These are phyloP conservation scores for Cheilosia grossa DNA, from an alignment of 2,888 invertebrate genomes.

Conservation along the genomic window DNA sequence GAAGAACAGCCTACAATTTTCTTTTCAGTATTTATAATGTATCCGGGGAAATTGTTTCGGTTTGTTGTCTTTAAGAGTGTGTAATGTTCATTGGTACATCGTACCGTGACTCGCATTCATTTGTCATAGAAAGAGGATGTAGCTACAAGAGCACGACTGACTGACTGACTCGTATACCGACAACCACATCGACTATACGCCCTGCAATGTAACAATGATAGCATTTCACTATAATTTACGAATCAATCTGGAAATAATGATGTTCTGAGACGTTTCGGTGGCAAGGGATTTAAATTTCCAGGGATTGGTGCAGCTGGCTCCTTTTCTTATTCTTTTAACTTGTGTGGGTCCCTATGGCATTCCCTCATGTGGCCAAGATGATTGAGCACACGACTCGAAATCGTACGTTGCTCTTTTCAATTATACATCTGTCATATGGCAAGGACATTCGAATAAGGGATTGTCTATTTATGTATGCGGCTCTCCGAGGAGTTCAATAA, in stretches of 20 bases:
- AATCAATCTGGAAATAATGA: constrained; percentile 72
- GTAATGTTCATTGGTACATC: constrained; percentile 21
- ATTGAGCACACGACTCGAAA: constrained; percentile 54
- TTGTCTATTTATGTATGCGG: constrained; percentile 19
- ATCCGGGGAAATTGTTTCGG: constrained; percentile 65
- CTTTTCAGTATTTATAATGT: constrained; percentile 66
- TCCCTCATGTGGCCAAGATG: constrained; percentile 57
- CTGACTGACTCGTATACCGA: background rate
- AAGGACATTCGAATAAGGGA: constrained; percentile 44
- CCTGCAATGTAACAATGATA: constrained; percentile 3
- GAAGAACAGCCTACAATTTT: constrained; percentile 25
- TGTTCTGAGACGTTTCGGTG: constrained; percentile 57
- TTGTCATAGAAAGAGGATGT: constrained; percentile 14
- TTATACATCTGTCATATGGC: constrained; percentile 21
- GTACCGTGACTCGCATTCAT: constrained; percentile 34
- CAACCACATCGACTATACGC: background rate
- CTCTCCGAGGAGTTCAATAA: constrained; percentile 24
- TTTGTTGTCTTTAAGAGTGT: background rate
- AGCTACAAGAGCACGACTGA: background rate
- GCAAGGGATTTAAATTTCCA: constrained; percentile 65
- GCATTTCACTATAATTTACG: constrained; percentile 64
- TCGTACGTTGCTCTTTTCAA: constrained; percentile 36
- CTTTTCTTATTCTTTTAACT: background rate
- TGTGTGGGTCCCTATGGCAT: background rate
- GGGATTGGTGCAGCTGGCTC: constrained; percentile 39